Percentiles rank a stretch among this genome's conserved stretches.
phyloP scores from a whole-genome alignment of 2,113 vertebrate genomes.

The Ptychochromis oligacanthus region DNA sequence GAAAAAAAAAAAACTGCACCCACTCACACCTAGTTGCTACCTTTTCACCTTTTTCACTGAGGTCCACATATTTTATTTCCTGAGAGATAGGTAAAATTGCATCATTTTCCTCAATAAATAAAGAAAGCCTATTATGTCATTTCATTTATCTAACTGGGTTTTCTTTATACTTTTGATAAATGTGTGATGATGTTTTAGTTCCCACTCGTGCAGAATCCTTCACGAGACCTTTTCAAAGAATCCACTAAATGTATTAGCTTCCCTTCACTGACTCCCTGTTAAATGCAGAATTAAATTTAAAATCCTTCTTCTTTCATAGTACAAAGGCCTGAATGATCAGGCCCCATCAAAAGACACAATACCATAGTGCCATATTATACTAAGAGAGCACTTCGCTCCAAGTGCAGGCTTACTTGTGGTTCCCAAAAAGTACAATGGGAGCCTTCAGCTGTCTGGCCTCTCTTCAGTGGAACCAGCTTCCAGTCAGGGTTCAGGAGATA shows the following conservation, averaged over 20 bases:
- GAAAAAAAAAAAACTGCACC: too few species aligned
- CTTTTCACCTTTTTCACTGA: background rate
- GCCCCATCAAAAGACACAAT: background rate
- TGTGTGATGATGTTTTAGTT: background rate
- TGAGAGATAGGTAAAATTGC: too few species aligned
- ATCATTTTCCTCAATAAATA: too few species aligned
- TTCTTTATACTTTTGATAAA: rapidly evolving
- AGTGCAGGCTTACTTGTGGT: background rate
- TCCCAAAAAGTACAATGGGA: background rate
- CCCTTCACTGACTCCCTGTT: background rate
- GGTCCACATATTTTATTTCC: background rate
- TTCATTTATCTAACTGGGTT: background rate
- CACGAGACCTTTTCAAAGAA: background rate
- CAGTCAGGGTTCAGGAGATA: background rate
- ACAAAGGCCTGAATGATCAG: background rate
- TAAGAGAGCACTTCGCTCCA: background rate
- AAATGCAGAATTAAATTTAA: background rate
- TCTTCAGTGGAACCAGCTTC: background rate
- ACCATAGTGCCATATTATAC: background rate
- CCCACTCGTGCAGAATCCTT: background rate
- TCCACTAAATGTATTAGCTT: background rate
- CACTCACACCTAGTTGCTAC: too few species aligned
- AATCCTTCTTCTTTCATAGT: background rate
- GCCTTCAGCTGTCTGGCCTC: background rate
- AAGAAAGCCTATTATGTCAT: too few species aligned